Evolutionary conservation across 2,113 vertebrate species (phyloP), one percentile per base, ranked within the genome.

Genomic region (Passer montanus): DNA sequence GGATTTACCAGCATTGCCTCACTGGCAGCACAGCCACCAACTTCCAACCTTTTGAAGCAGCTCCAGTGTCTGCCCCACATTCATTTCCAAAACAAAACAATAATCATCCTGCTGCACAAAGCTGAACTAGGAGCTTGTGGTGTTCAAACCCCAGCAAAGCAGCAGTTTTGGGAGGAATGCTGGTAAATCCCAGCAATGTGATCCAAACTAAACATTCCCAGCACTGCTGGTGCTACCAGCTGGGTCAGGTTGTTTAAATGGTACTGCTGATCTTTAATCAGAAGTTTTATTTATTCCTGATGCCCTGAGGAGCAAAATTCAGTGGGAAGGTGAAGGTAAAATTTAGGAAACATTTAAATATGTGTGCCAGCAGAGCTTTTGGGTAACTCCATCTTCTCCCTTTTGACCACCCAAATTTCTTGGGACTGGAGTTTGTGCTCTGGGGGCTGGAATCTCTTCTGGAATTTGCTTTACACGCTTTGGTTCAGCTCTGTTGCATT

Each of bases 301-400:
- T 69, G 33, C 39, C 27, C 39, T 20, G 7, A 50, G 31, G 9
- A 49, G 86, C 47, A 16, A 14, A 15, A 28, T 31, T 28, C 31
- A 6, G 18, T 11, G 28, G 7, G 60, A 35, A 52, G 24, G 15
- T 5, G 20, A 41, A 33, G 24, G 37, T 20, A 31, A 4, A 75
- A n/a, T 39, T 13, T 3, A 72, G 39, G 5, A 28, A 63, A 47
- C 4, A 7, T 52, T 10, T 17, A 10, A 66, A n/a, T 5, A 9
- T 2, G 0, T 1, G 7, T 31, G n/a, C 30, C n/a, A 53, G 53
- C 62, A 14, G 6, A 24, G 43, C 37, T 67, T 58, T 30, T 15
- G 5, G 5, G 15, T 8, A 26, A 5, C 21, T 68, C 72, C 53
- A 31, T 60, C 41, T 44, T 69, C 33, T 46, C 55, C 22, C 39